These are phyloP conservation scores for Sinopyrophorus schimmeli DNA, from an alignment of 2,888 invertebrate genomes.

Conservation along the genomic window DNA sequence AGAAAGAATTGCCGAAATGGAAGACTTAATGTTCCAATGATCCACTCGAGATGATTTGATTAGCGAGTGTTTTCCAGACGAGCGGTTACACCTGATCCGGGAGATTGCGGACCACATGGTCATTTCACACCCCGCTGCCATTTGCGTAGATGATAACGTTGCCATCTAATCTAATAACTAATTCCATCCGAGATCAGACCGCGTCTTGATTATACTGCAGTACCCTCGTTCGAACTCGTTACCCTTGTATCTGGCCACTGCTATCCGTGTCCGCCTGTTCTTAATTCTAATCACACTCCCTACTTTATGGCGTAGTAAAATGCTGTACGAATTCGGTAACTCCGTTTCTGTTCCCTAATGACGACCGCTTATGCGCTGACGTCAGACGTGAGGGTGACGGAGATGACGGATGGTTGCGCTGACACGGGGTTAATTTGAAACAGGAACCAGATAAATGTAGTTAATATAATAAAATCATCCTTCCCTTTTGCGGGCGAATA, in stretches of 20 bases:
- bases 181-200: slow-evolving; percentile 37
- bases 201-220: slow-evolving; percentile 34
- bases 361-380: slow-evolving; percentile 33
- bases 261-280: slow-evolving; percentile 36
- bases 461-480: slow-evolving; percentile 49
- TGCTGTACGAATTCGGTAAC: slow-evolving; percentile 33
- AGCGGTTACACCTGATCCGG: slow-evolving; percentile 44
- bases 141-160: slow-evolving; percentile 42
- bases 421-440: slow-evolving; percentile 53
- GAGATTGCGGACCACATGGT: slow-evolving; percentile 40
- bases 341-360: slow-evolving; percentile 34
- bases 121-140: slow-evolving; percentile 43
- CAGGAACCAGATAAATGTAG: slow-evolving; percentile 52
- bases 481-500: slow-evolving; percentile 33
- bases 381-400: slow-evolving; percentile 33
- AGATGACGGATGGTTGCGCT: slow-evolving; percentile 49
- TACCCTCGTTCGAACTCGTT: slow-evolving; percentile 34
- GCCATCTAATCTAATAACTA: slow-evolving; percentile 46
- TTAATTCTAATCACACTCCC: slow-evolving; percentile 37
- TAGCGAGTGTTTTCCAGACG: slow-evolving; percentile 45
- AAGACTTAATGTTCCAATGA: slow-evolving; percentile 37
- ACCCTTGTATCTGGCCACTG: slow-evolving; percentile 36
- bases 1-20: too few relatives aligned
- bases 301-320: slow-evolving; percentile 35
- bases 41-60: slow-evolving; percentile 45